Percentiles rank a stretch among this genome's conserved stretches.
These are phyloP conservation scores for Nycticryphes semicollaris DNA, from an alignment of 2,113 vertebrate species.

Conservation along the genomic window DNA sequence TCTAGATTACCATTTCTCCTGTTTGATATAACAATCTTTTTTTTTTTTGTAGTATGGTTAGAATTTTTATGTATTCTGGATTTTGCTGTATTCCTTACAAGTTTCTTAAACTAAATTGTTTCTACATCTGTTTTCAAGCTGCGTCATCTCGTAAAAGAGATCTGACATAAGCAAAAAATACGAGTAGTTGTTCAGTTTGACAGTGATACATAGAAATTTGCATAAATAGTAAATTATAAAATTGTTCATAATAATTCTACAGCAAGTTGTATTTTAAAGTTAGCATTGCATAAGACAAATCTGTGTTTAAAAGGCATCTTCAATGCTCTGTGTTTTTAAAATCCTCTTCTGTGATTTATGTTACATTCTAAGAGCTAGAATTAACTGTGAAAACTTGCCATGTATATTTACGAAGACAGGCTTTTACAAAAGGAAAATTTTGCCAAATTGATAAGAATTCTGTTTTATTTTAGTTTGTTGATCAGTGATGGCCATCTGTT, in stretches of 20 bases:
- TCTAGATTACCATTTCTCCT: neutral
- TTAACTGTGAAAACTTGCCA: slow-evolving; percentile 52
- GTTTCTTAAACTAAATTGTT: slow-evolving; percentile 5
- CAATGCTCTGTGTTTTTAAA: neutral
- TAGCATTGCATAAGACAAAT: neutral
- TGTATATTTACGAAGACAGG: slow-evolving; percentile 23
- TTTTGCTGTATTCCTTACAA: slow-evolving; percentile 23
- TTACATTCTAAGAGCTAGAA: slow-evolving; percentile 29
- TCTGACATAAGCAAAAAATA: slow-evolving; percentile 47
- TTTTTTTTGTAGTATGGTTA: slow-evolving; percentile 21
- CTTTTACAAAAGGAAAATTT: slow-evolving; percentile 8
- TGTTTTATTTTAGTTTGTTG: slow-evolving; percentile 65
- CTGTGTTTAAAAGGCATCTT: slow-evolving; percentile 33
- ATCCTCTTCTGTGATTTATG: neutral
- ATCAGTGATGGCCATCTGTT: slow-evolving; percentile 65
- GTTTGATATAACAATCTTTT: slow-evolving; percentile 15
- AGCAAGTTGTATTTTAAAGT: slow-evolving; percentile 47
- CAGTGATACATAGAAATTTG: slow-evolving; percentile 27
- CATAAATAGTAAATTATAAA: slow-evolving; percentile 57
- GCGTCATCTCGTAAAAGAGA: slow-evolving; percentile 47
- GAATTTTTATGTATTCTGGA: slow-evolving; percentile 21
- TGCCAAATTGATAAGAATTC: slow-evolving; percentile 37
- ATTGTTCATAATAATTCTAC: slow-evolving; percentile 55
- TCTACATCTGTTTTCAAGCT: slow-evolving; percentile 38
- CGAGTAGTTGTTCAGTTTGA: slow-evolving; percentile 58